Conservation (phyloP, 2,113 vertebrate species). For the rabbit (Oryctolagus cuniculus) region mOryCun1.1 NC_091442.1:34181501-34182000, state of each 20-base stretch:
- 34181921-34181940: neutral
- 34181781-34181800: neutral
- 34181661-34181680: neutral
- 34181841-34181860: neutral
- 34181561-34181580: neutral
- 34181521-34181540: neutral
- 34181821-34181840: neutral
- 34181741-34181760: neutral
- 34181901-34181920: neutral
- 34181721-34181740: neutral
- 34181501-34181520: neutral
- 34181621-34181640: neutral
- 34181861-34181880: conserved; percentile 20
- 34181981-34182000: neutral
- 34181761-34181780: neutral
- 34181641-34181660: neutral
- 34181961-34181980: neutral
- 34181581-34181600: neutral
- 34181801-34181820: neutral
- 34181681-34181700: neutral
- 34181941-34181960: neutral
- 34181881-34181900: neutral
- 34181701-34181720: neutral
- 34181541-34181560: neutral
- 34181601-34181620: neutral